Evolutionary conservation across 2,797 vertebrate genomes (phyloP).

Genomic region (Alca torda): DNA sequence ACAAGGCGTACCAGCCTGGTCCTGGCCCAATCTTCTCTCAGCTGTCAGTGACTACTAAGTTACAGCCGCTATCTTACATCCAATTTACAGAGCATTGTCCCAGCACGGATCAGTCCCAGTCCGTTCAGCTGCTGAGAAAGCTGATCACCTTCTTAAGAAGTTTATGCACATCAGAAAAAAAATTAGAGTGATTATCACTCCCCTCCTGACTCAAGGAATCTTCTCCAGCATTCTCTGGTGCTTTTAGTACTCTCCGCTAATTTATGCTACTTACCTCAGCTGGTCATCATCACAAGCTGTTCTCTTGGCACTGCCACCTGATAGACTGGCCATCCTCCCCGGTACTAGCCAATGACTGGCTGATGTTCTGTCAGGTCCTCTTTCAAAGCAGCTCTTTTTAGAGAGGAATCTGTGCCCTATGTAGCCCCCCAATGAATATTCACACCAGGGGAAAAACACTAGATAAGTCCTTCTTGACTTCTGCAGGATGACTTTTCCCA

Average conservation of each 20-base stretch:
- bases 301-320: background rate
- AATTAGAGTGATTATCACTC: background rate
- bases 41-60: background rate
- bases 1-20: fast-evolving
- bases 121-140: background rate
- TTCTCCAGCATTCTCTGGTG: background rate
- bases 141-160: background rate
- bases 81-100: background rate
- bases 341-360: background rate
- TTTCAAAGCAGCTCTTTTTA: background rate
- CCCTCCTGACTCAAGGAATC: background rate
- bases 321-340: background rate
- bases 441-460: background rate
- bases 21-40: background rate
- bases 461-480: background rate
- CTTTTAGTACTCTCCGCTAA: background rate
- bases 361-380: background rate
- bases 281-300: background rate
- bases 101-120: background rate
- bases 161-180: background rate
- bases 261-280: background rate
- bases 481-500: background rate
- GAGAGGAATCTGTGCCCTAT: background rate
- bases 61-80: background rate
- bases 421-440: background rate